Percentiles rank a stretch among this genome's conserved stretches.
Evolutionary conservation across 1,140 invertebrate species (phyloP).

Genomic region (Cydia strobilella): DNA sequence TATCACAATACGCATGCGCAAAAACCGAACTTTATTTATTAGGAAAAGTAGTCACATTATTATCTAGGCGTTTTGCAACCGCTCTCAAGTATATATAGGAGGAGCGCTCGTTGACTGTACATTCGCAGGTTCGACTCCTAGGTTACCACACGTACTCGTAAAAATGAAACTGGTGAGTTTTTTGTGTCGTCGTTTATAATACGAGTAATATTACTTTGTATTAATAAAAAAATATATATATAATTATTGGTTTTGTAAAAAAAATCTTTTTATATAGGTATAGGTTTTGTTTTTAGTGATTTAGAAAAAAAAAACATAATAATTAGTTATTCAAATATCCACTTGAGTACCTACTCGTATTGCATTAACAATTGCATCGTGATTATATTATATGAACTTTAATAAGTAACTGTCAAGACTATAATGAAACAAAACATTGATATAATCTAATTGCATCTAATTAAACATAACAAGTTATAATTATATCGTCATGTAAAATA

Average conservation of each 20-base stretch:
- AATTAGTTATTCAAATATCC: too few species aligned
- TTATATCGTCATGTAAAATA: background rate
- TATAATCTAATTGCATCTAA: background rate
- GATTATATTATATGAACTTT: too few species aligned
- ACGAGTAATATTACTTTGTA: too few species aligned
- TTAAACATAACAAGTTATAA: conserved; percentile 8
- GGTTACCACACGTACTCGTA: conserved; percentile 47
- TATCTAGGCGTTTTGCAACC: conserved; percentile 69
- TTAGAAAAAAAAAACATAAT: too few species aligned
- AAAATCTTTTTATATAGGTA: too few species aligned
- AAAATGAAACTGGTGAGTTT: conserved; percentile 72
- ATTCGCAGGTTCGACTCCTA: conserved; percentile 64
- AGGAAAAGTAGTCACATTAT: conserved; percentile 68
- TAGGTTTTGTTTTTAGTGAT: too few species aligned
- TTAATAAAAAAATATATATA: background rate
- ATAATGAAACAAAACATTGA: background rate
- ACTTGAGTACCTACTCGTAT: too few species aligned
- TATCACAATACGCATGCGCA: background rate
- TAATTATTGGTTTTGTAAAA: too few species aligned
- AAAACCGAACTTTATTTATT: conserved; percentile 50
- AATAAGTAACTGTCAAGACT: too few species aligned
- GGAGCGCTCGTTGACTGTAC: conserved; percentile 44
- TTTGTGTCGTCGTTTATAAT: background rate
- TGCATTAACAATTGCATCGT: too few species aligned
- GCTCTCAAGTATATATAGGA: conserved; percentile 52